Evolutionary conservation across 2,888 invertebrate genomes (phyloP).

Genomic region (Dendrolimus pini): DNA sequence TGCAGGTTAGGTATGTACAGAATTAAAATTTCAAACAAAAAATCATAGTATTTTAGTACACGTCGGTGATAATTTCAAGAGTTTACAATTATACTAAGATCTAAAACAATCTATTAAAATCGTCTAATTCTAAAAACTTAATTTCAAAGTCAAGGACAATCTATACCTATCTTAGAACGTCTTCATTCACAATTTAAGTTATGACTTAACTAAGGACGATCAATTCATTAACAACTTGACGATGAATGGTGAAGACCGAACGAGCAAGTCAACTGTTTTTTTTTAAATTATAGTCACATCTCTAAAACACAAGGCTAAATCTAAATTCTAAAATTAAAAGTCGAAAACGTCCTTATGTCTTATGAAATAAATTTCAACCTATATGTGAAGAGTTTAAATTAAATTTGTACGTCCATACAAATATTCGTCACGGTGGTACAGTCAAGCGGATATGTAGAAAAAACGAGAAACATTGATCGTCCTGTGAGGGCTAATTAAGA

Average conservation of each 20-base stretch:
- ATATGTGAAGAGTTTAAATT: conserved; percentile 1
- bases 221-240: conserved; percentile 28
- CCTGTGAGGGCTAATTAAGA: conserved; percentile 76
- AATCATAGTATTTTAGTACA: no score
- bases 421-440: conserved; percentile 55
- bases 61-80: no score
- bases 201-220: conserved; percentile 19
- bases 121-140: no score
- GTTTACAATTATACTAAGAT: no score
- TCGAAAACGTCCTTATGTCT: conserved; percentile 2
- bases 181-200: conserved; percentile 27
- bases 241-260: conserved; percentile 17
- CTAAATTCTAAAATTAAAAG: conserved; percentile 8
- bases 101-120: no score
- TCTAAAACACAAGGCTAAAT: conserved; percentile 13
- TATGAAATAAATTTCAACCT: neutral
- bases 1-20: no score
- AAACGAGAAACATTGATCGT: conserved; percentile 52
- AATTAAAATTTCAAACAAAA: no score
- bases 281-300: conserved; percentile 43
- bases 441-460: conserved; percentile 43
- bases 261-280: conserved; percentile 39
- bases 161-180: neutral
- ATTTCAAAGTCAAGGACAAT: no score
- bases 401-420: conserved; percentile 21